Evolutionary conservation across 2,888 invertebrate species (phyloP), one percentile per base, ranked within the genome.

Genomic region (Serripes groenlandicus): DNA sequence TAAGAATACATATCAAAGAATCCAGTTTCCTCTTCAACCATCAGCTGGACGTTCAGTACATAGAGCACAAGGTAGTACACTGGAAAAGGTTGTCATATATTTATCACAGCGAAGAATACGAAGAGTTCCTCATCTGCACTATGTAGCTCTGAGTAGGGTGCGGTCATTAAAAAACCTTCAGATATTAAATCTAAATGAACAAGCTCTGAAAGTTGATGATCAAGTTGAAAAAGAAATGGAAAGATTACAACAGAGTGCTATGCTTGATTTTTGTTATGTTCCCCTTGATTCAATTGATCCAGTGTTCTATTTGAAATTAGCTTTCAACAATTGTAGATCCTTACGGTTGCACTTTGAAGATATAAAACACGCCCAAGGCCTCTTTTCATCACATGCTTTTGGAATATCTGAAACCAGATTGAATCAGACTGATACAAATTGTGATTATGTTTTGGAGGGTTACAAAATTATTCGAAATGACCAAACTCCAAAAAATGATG

Each of bases 31-130:
- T 34, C 28, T 83, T 18, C 62, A 75, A 52, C 70, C 86, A 69
- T 66, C 82, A 35, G 82, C 83, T 32, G 78, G 69, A 21, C 78
- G 79, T 73, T 75, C 86, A 42, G 73, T 86, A 32, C 78, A 86
- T 35, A 86, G 80, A 68, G 75, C 78, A 9, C 85, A 85, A 72
- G 82, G 85, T 26, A 66, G 69, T 56, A 85, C 85, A n/a, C 71
- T 81, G 56, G 70, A 78, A 28, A 15, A 75, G 11, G 68, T 74
- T 37, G 78, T 78, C 5, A 66, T 69, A 68, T 68, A 78, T 56
- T 60, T 78, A 18, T 37, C 73, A 42, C 68, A 37, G 69, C 52
- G 69, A 23, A 69, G 49, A 49, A 26, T 52, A 49, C 42, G 69
- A 49, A 69, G 52, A 52, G 30, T 28, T 28, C 49, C 69, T 23